Percentiles rank a stretch among this genome's conserved stretches.
These are phyloP conservation scores for Dione vanillae DNA, from an alignment of 2,888 invertebrate genomes.

Conservation along the genomic window DNA sequence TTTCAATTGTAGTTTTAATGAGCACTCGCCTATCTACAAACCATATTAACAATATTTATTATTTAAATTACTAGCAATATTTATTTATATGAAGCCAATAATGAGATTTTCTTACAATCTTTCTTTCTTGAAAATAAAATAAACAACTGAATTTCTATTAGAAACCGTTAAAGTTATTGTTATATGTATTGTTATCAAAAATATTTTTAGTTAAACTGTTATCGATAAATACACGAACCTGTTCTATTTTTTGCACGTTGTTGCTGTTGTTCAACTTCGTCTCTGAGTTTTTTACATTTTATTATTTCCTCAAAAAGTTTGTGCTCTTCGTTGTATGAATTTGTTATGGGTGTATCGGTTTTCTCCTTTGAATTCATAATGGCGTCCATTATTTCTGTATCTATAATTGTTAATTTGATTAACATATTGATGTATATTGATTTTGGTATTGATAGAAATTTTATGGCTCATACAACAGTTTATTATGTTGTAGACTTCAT, in stretches of 20 bases:
- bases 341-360: constrained; percentile 5
- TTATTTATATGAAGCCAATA: too few species aligned
- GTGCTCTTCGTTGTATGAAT: constrained; percentile 49
- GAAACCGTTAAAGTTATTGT: too few species aligned
- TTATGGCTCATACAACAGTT: too few species aligned
- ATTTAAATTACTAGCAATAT: constrained; percentile 15
- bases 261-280: constrained; percentile 44
- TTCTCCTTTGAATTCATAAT: constrained; percentile 35
- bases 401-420: constrained; percentile 1
- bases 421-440: not conserved
- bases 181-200: too few species aligned
- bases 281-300: constrained; percentile 56
- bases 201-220: too few species aligned
- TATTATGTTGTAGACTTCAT: too few species aligned
- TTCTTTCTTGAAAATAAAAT: too few species aligned
- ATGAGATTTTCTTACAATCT: too few species aligned
- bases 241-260: constrained; percentile 16
- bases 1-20: constrained; percentile 69
- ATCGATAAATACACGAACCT: too few species aligned
- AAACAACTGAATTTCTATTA: too few species aligned
- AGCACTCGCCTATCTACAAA: constrained; percentile 60
- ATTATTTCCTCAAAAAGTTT: constrained; percentile 58
- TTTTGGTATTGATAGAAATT: too few species aligned
- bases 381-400: constrained; percentile 31
- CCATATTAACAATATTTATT: not conserved